Evolutionary conservation across 1,140 invertebrate genomes (phyloP).

Genomic region (Drosophila rufa): DNA sequence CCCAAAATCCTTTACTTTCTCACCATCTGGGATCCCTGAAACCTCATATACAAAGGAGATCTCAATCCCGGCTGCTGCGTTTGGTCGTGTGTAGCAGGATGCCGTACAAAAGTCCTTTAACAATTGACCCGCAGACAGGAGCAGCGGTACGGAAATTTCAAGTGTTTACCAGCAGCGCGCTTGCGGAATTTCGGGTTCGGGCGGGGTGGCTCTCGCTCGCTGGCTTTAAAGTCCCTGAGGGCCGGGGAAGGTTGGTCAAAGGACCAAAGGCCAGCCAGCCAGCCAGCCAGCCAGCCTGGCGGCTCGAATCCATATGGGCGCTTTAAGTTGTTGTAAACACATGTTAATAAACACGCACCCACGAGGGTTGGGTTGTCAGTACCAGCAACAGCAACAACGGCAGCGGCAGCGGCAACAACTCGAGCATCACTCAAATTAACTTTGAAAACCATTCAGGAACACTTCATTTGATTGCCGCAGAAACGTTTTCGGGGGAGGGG

Average conservation of each 20-base stretch:
- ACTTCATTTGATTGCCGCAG: conserved; percentile 84
- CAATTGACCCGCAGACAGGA: conserved; percentile 54
- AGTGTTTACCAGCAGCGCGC: conserved; percentile 78
- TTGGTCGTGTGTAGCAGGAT: conserved; percentile 39
- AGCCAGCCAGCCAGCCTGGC: background rate
- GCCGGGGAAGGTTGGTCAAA: conserved; percentile 1
- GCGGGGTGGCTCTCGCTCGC: background rate
- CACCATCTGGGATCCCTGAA: conserved; percentile 22
- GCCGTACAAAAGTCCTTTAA: conserved; percentile 32
- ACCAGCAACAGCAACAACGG: conserved; percentile 53
- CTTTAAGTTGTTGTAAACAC: conserved; percentile 84
- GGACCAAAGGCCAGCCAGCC: background rate
- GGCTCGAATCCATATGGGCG: conserved; percentile 64
- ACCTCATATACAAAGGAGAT: conserved; percentile 14
- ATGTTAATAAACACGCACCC: conserved; percentile 79
- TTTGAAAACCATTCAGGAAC: conserved; percentile 85
- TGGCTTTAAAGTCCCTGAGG: conserved; percentile 8
- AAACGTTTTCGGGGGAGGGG: conserved; percentile 26
- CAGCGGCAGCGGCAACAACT: conserved; percentile 32
- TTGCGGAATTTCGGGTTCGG: conserved; percentile 39
- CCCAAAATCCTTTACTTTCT: conserved; percentile 14
- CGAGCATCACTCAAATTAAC: conserved; percentile 84
- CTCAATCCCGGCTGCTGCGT: conserved; percentile 19
- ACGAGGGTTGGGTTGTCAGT: conserved; percentile 64
- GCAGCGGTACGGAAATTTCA: conserved; percentile 69